Base-by-base conservation (phyloP, 2,888 invertebrate species). In the Brachyptera putata region DNA sequence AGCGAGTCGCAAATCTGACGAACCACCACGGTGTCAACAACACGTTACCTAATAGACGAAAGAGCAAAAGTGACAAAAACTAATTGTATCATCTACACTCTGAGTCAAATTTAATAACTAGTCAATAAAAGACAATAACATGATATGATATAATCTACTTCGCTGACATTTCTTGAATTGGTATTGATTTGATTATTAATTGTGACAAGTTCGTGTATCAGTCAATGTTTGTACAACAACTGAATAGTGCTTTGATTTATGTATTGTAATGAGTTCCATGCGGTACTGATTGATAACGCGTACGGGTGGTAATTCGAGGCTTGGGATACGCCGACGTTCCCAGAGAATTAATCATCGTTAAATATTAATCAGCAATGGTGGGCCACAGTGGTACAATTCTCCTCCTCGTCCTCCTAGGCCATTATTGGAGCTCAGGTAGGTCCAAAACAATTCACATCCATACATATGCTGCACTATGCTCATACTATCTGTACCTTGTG, bases 181-280 rank as follows among this genome's bases (percentile, higher is more conserved):
- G 41, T 41, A 14, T 41, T 37, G 2, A 9, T 18, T 7, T 14
- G 41, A 41, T 11, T 30, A 30, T 30, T 30, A 30, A 30, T 7
- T 43, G 43, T 43, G 43, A 18, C 43, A 43, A 43, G 43, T 43
- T 43, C 21, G 16, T 2, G 21, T 43, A 18, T 43, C 21, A 43
- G 21, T 43, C n/a, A 16, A 37, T 16, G 39, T 14, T 16, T 14
- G 16, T n/a, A 37, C 3, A 37, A 16, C 13, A n/a, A 37, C 43
- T 43, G 43, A 43, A 43, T 43, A 11, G 43, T 36, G 36, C 36
- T 46, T 53, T 53, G 53, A 53, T 53, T 53, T 53, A 53, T 53
- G 16, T 7, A 16, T 21, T 30, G 53, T 53, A 36, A 36, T 36
- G 36, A 18, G 36, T 14, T 21, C 9, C 3, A 53, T 36, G 16